Evolutionary conservation across 2,888 invertebrate species (phyloP).

Genomic region (Epsilonema sp.): DNA sequence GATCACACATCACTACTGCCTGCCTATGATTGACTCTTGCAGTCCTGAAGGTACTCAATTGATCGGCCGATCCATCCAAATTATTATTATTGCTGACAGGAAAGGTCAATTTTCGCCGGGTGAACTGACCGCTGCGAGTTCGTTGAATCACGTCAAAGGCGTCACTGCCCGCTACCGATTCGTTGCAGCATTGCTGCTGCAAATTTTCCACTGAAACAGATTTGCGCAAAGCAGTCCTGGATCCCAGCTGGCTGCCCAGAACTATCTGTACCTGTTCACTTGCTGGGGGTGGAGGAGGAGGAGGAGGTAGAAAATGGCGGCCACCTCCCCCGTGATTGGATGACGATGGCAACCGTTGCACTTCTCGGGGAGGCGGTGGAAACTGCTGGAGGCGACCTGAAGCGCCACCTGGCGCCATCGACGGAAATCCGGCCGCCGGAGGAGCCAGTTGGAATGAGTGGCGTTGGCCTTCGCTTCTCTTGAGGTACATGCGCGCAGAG

Average conservation of each 20-base stretch:
- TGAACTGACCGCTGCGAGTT: neutral
- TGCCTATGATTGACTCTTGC: too few species aligned
- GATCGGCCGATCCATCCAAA: too few species aligned
- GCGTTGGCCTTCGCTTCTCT: neutral
- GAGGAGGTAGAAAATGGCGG: too few species aligned
- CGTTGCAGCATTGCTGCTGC: neutral
- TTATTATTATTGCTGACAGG: too few species aligned
- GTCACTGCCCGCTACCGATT: neutral
- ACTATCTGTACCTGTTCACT: neutral
- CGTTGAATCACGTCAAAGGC: neutral
- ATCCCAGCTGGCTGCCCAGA: neutral
- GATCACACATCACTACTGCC: too few species aligned
- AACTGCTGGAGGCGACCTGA: too few species aligned
- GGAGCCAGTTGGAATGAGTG: too few species aligned
- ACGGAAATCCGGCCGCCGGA: neutral
- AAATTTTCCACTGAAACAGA: too few species aligned
- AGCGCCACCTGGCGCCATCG: too few species aligned
- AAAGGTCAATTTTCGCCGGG: too few species aligned
- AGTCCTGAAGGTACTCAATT: too few species aligned
- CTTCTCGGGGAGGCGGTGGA: neutral
- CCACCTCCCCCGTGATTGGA: too few species aligned
- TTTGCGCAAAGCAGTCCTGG: neutral
- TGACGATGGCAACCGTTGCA: neutral
- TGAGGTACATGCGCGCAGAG: neutral
- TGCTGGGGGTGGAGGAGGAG: neutral